Percentiles rank a stretch among this genome's conserved stretches.
phyloP scores from a whole-genome alignment of 1,140 invertebrate species.

The Trigoniulus corallinus region DNA sequence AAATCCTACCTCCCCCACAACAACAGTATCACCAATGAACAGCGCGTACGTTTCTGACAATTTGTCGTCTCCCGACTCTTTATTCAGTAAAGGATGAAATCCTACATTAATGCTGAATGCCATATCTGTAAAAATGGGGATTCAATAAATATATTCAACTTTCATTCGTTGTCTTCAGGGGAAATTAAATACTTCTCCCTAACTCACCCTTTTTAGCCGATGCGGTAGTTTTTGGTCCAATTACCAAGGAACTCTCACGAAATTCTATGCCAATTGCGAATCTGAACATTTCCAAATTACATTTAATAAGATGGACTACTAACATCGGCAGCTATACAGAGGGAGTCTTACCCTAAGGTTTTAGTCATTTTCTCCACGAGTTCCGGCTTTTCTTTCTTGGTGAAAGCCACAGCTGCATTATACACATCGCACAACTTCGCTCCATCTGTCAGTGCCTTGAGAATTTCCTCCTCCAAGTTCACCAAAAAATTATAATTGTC shows the following conservation, averaged over 20 bases:
- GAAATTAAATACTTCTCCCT: background rate
- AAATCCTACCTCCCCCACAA: constrained; percentile 61
- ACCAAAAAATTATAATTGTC: constrained; percentile 88
- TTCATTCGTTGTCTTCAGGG: too few species aligned
- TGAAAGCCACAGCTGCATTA: constrained; percentile 57
- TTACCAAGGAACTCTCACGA: constrained; percentile 78
- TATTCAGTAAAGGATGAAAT: constrained; percentile 70
- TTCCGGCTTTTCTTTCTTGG: constrained; percentile 72
- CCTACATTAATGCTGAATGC: constrained; percentile 93
- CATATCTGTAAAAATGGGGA: constrained; percentile 46
- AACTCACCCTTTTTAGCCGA: constrained; percentile 52
- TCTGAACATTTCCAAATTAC: constrained; percentile 23
- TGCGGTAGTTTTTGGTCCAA: constrained; percentile 71
- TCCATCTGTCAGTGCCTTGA: constrained; percentile 67
- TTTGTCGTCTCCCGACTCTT: constrained; percentile 61
- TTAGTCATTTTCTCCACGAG: constrained; percentile 86
- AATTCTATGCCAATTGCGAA: constrained; percentile 98
- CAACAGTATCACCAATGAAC: constrained; percentile 91
- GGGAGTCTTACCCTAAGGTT: constrained; percentile 66
- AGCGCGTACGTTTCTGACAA: constrained; percentile 74
- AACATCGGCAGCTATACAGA: too few species aligned
- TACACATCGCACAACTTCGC: constrained; percentile 77
- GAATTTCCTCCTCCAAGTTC: constrained; percentile 76
- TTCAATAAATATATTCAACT: background rate
- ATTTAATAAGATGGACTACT: too few species aligned